Base-by-base conservation (phyloP, 2,797 vertebrate genomes). In the Tolypeutes matacus region DNA sequence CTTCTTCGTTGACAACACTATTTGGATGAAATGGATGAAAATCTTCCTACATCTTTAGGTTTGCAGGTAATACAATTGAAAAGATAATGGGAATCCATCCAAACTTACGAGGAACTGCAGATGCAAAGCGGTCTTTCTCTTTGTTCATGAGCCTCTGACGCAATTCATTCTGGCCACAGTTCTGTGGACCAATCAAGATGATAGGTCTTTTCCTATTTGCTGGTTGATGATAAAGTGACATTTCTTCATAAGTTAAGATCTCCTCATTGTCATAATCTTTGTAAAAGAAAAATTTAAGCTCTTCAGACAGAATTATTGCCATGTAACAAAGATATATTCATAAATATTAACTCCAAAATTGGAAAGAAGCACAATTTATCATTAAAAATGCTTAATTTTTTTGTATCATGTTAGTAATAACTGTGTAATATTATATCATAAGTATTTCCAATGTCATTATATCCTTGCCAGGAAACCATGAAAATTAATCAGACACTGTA, bases 211-310 rank as follows among this genome's bases (percentile, higher is more conserved):
- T 99, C 94, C 99, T 98, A 94, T 99, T 99, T 96, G 99, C 99
- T 82, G 99, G 99, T 93, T 99, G 99, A 97, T 99, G 99, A 97
- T 99, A 99, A 86, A 99, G 98, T 14, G 99, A 99, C 99, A 99
- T 99, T 98, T 99, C 99, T 97, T 99, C 99, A 0, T 99, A 99
- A 78, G 99, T 99, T 97, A 99, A 98, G 95, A 99, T 99, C 95
- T 99, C 99, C 91, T 99, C 99, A 10, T 99, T 99, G 97, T 99
- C 99, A 36, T 98, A 98, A 97, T 99, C 99, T 99, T 96, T 56
- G 95, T 80, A 96, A 86, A 86, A 97, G 36, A 97, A 96, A 95
- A 53, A 95, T 29, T 95, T 84, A 96, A 88, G 53, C 27, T 14
- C 29, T 82, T 96, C 34, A 96, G 62, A 89, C 11, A 89, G 36